Evolutionary conservation across 2,888 invertebrate genomes (phyloP), one percentile per base, ranked within the genome.

Genomic region (Brachypalpus laphriformis): DNA sequence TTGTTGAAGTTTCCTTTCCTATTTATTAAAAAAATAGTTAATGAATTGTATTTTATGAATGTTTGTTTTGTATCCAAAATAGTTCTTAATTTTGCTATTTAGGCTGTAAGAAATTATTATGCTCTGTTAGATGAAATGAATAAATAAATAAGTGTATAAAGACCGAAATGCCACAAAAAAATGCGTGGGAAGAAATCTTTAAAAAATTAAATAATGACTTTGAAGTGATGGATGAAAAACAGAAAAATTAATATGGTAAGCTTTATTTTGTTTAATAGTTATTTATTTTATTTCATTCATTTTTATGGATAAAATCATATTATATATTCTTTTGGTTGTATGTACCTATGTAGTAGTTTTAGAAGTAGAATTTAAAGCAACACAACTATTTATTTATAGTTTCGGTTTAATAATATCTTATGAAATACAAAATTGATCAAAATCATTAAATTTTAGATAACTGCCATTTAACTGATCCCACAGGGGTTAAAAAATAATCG

Each of bases 371-470:
- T 51, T 25, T 51, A 25, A 51, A 51, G 51, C 51, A 51, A 51
- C 25, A 22, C 51, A 51, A 51, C 25, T 51, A 51, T 51, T 51
- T 51, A 25, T 25, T 51, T 51, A 51, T 25, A 51, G 51, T 51
- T 51, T 51, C 25, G 51, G 25, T 51, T 49, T 49, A 49, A 49
- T 49, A 22, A 49, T 22, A 22, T 49, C 20, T 49, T 49, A 49
- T 49, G 22, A 25, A 51, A 25, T 25, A 51, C 3, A 25, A 51
- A 14, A 51, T 51, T 25, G 11, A n/a, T 51, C 14, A 51, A 14
- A 51, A n/a, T n/a, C n/a, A n/a, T n/a, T n/a, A n/a, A n/a, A n/a
- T n/a, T n/a, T n/a, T n/a, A n/a, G n/a, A n/a, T n/a, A n/a, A n/a
- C n/a, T n/a, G n/a, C n/a, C n/a, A n/a, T n/a, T n/a, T n/a, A n/a